A percentile compares a stretch with the other conserved stretches of the same genome.
These are phyloP conservation scores for Melinaea menophilus DNA, from an alignment of 2,888 invertebrate genomes.

Conservation along the genomic window DNA sequence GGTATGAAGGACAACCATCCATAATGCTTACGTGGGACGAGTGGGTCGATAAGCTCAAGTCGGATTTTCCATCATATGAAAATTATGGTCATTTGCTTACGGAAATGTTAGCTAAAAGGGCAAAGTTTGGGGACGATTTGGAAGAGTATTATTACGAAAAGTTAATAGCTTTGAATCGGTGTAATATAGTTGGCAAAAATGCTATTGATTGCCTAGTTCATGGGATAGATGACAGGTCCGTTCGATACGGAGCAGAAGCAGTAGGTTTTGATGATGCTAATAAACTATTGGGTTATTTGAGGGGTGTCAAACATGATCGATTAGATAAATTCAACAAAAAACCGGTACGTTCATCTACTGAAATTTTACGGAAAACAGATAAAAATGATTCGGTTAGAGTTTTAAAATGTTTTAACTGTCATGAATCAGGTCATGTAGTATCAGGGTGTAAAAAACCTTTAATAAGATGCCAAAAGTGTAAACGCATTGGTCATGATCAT, in stretches of 20 bases:
- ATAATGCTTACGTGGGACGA: constrained; percentile 29
- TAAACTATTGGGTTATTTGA: constrained; percentile 5
- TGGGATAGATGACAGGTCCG: constrained; percentile 10
- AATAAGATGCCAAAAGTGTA: constrained; percentile 16
- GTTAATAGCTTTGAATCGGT: constrained; percentile 21
- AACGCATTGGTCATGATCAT: constrained; percentile 17
- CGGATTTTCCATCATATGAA: constrained; percentile 35
- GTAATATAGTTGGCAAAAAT: constrained; percentile 11
- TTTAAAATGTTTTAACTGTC: constrained; percentile 13
- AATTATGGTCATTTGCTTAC: constrained; percentile 35
- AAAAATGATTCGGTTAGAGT: background rate
- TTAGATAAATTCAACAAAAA: background rate
- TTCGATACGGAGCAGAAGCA: constrained; percentile 6
- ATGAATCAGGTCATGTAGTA: constrained; percentile 16
- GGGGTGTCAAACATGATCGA: background rate
- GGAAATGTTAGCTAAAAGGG: constrained; percentile 34
- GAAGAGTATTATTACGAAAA: constrained; percentile 30
- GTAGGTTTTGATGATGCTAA: constrained; percentile 2
- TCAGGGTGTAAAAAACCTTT: constrained; percentile 17
- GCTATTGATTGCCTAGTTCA: constrained; percentile 5
- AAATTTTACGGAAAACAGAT: background rate
- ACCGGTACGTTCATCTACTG: background rate
- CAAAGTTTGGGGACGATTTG: constrained; percentile 21
- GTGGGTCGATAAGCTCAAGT: constrained; percentile 35
- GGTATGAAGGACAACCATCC: constrained; percentile 33